Evolutionary conservation across 2,797 vertebrate species (phyloP), one percentile per base, ranked within the genome.

Genomic region (Orientallactaga sibirica): DNA sequence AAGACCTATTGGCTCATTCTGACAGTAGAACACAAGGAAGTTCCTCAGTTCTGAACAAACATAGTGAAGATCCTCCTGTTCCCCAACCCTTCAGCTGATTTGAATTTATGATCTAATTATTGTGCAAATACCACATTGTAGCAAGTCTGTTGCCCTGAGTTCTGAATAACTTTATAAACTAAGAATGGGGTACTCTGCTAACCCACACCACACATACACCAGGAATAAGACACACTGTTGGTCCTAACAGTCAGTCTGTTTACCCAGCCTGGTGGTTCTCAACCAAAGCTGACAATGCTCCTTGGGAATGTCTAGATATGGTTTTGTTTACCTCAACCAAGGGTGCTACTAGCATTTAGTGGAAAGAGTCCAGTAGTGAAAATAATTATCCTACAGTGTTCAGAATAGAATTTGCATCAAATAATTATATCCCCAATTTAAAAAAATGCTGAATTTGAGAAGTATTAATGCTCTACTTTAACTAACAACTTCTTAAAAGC

Each of bases 401-500:
- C 3, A 79, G n/a, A 2, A 83, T 15, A 37, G 1, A 62, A 4
- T 20, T 16, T 12, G 77, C 1, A 37, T 8, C 18, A 29, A 66
- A 68, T 33, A 83, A 37, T 20, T 1, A 29, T 67, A 62, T 24
- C 25, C 16, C 25, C 27, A 73, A 5, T n/a, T n/a, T 25, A 12
- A 71, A n/a, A 67, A 22, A 14, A 24, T 41, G 37, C 52, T 84
- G 8, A 74, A 2, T 11, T 18, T 76, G 7, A 92, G 43, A 91
- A 79, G 19, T n/a, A 8, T 37, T 52, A 27, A 24, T 19, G 24
- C 22, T 15, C 19, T 84, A 24, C 41, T 20, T 41, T 55, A 52
- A 86, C 22, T 73, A 75, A 71, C 16, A 85, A 85, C n/a, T 71
- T 68, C 3, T n/a, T 92, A 52, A 86, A 71, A 83, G 24, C 70